A percentile compares a stretch with the other conserved stretches of the same genome.
Evolutionary conservation across 2,797 vertebrate species (phyloP).

Genomic region (Poecilia gillii): DNA sequence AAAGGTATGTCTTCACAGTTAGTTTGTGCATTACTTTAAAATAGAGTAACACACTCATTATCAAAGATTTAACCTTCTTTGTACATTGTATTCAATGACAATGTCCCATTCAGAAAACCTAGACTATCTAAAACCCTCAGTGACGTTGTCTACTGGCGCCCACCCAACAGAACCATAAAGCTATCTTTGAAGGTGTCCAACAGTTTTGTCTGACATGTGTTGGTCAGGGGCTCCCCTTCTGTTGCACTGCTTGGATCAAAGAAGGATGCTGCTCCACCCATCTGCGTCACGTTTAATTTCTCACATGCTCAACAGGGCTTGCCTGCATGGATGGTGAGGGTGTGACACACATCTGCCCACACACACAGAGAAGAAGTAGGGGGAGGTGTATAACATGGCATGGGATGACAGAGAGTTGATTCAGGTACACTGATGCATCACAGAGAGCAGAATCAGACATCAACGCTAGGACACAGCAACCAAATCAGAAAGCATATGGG

Average conservation of each 20-base stretch:
- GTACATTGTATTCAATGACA: slow-evolving; percentile 10
- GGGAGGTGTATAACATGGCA: slow-evolving; percentile 17
- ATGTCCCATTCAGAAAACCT: slow-evolving; percentile 13
- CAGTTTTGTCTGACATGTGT: slow-evolving; percentile 80
- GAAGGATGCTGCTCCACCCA: slow-evolving; percentile 64
- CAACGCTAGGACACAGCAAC: slow-evolving; percentile 47
- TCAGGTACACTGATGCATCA: slow-evolving; percentile 47
- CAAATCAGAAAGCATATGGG: slow-evolving; percentile 71
- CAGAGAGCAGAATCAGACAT: slow-evolving; percentile 46
- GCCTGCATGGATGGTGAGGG: slow-evolving; percentile 54
- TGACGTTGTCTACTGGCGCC: slow-evolving; percentile 45
- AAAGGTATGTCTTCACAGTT: slow-evolving; percentile 11
- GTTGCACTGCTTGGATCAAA: slow-evolving; percentile 71
- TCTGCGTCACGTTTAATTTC: slow-evolving; percentile 72
- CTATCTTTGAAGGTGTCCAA: slow-evolving; percentile 66
- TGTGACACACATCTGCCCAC: slow-evolving; percentile 45
- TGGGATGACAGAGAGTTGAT: slow-evolving; percentile 36
- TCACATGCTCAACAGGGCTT: slow-evolving; percentile 42
- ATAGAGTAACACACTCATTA: slow-evolving; percentile 30
- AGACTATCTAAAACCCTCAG: slow-evolving; percentile 6
- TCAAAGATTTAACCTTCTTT: slow-evolving; percentile 32
- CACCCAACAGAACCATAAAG: slow-evolving; percentile 57
- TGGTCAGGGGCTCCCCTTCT: slow-evolving; percentile 73
- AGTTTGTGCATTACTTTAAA: slow-evolving; percentile 9
- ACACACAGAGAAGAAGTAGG: slow-evolving; percentile 12